phyloP scores from a whole-genome alignment of 2,888 invertebrate species.

The Orchesellides sinensis region DNA sequence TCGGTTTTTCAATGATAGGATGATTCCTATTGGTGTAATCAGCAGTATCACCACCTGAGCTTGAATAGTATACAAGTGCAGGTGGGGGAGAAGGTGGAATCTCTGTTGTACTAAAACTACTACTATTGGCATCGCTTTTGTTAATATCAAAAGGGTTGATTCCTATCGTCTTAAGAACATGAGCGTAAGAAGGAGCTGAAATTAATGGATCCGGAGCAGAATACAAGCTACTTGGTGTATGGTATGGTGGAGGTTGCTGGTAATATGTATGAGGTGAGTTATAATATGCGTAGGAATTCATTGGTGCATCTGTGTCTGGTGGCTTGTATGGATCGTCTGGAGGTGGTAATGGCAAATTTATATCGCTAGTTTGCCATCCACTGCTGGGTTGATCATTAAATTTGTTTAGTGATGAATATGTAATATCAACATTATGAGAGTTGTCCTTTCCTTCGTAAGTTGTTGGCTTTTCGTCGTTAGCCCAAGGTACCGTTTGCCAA shows the following conservation, averaged over 20 bases:
- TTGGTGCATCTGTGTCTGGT: neutral
- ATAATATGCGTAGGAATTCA: neutral
- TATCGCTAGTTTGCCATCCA: neutral
- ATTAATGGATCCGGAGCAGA: conserved; percentile 2
- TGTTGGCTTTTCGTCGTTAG: neutral
- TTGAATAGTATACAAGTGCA: conserved; percentile 1
- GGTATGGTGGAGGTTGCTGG: neutral
- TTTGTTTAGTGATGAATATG: conserved; percentile 11
- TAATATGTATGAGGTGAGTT: neutral
- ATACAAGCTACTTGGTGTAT: neutral
- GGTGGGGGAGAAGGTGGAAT: neutral
- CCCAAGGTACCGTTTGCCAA: neutral
- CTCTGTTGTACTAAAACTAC: neutral
- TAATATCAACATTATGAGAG: conserved; percentile 24
- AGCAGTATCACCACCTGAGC: neutral
- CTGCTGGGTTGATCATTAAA: neutral
- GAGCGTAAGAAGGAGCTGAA: conserved; percentile 27
- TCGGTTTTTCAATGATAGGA: neutral
- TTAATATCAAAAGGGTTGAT: conserved; percentile 6
- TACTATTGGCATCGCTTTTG: neutral
- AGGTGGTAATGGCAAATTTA: neutral
- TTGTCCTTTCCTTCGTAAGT: conserved; percentile 24
- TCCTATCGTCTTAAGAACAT: conserved; percentile 20
- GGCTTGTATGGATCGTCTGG: neutral
- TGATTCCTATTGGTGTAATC: neutral